phyloP scores from a whole-genome alignment of 2,797 vertebrate species.

The Danionella dracula region DNA sequence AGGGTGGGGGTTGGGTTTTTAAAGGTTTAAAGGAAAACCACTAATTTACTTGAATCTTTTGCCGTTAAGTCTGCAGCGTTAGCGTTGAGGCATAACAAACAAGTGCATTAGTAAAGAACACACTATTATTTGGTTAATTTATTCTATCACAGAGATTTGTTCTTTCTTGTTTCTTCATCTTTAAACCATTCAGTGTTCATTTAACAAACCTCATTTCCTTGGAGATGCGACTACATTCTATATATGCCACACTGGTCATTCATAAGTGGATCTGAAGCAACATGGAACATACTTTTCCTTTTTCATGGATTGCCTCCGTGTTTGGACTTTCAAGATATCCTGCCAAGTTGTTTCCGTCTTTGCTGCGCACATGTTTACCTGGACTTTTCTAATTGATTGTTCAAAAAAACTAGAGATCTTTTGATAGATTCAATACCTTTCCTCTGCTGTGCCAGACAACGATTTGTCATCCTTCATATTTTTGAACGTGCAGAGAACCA shows the following conservation, averaged over 20 bases:
- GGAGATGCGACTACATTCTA: neutral
- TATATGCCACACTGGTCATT: neutral
- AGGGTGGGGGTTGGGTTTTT: constrained; percentile 59
- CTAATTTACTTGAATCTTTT: neutral
- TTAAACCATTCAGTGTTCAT: neutral
- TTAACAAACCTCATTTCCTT: neutral
- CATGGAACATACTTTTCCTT: neutral
- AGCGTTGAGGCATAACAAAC: neutral
- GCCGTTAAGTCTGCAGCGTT: neutral
- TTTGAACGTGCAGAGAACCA: neutral
- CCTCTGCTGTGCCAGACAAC: neutral
- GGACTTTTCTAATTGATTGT: neutral
- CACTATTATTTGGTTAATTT: neutral
- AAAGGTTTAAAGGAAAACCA: too few species aligned
- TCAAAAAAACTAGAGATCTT: neutral
- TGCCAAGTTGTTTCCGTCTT: neutral
- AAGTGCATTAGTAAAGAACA: neutral
- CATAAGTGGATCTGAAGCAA: neutral
- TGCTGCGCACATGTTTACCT: neutral
- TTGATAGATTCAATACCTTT: neutral
- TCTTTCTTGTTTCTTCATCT: neutral
- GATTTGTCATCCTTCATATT: neutral
- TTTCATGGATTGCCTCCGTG: neutral
- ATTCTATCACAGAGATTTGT: too few species aligned
- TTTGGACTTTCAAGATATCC: neutral